These are phyloP conservation scores for Marisa cornuarietis DNA, from an alignment of 1,140 invertebrate species.

Conservation along the genomic window DNA sequence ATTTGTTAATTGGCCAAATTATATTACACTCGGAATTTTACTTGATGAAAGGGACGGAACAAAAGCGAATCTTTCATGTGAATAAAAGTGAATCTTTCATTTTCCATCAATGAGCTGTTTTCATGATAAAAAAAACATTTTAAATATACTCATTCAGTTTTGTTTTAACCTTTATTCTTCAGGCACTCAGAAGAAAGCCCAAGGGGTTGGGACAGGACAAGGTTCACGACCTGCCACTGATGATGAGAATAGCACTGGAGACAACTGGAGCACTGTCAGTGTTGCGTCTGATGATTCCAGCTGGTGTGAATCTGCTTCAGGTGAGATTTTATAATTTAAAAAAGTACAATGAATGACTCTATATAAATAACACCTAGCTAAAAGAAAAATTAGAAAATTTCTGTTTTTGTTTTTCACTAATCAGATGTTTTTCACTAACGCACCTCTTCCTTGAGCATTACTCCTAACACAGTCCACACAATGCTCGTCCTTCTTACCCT, in stretches of 20 bases:
- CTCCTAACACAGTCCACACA: no score
- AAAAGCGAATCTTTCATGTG: no score
- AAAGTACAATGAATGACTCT: no score
- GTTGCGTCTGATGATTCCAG: slow-evolving; percentile 46
- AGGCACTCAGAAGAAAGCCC: slow-evolving; percentile 41
- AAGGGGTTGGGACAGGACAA: background rate
- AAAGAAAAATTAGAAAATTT: background rate
- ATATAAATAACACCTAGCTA: slow-evolving; percentile 49
- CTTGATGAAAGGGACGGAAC: background rate
- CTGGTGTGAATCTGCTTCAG: slow-evolving; percentile 41
- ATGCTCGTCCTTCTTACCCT: no score
- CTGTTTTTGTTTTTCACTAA: background rate
- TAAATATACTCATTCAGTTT: no score
- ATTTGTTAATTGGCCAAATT: background rate
- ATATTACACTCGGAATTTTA: background rate
- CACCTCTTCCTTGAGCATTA: no score
- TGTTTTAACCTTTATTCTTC: background rate
- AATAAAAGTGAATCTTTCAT: background rate
- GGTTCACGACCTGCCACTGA: slow-evolving; percentile 51
- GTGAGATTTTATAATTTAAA: slow-evolving; percentile 23
- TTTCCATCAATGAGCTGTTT: background rate
- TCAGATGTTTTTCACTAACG: no score
- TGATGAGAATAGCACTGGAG: slow-evolving; percentile 55
- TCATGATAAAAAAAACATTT: background rate
- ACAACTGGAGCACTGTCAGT: slow-evolving; percentile 57